Base-by-base conservation (phyloP, 1,140 invertebrate species). In the Pemphigus obesinymphae region DNA sequence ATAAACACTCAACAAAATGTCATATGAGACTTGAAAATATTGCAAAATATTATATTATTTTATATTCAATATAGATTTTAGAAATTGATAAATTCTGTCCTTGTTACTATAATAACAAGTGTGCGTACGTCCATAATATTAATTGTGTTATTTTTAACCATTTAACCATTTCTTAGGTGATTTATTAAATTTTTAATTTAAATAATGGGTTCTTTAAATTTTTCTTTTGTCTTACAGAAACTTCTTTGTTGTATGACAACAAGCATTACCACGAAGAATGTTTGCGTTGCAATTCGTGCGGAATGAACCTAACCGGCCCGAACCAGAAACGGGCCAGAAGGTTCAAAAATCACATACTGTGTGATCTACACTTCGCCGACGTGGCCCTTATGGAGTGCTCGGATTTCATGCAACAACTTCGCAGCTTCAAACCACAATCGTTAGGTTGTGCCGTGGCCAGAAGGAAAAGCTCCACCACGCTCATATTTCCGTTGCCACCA, bases 261-360 rank as follows among this genome's bases (percentile, higher is more conserved):
- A 96, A 96, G 87, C 93, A 96, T 87, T 97, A 96, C 88, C 95
- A 97, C 91, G 95, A 97, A 90, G 95, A 97, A 92, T 97, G 95
- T 89, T 91, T 96, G 85, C 93, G 94, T 84, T 97, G 95, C 92
- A 96, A 96, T 89, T 95, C 94, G 85, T 97, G 95, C 88, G 94
- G 94, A 85, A 89, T 96, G 87, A 96, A 96, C 89, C 91, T 97
- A 85, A 95, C 95, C 83, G 95, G 95, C 84, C 93, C 93, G 83
- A 96, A 96, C 87, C 94, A 95, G 88, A 94, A 94, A 86, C 89
- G 92, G 83, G 92, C 92, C 66, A 88, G 92, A 82, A 89, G 92
- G 84, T 92, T 92, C 89, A 92, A 92, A 86, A 95, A 95, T 87
- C 93, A 94, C 87, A 94, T 96, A 86, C 91, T 95, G 86, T 96